Evolutionary conservation across 2,797 vertebrate genomes (phyloP).

Genomic region (Catamblyrhynchus diadema): DNA sequence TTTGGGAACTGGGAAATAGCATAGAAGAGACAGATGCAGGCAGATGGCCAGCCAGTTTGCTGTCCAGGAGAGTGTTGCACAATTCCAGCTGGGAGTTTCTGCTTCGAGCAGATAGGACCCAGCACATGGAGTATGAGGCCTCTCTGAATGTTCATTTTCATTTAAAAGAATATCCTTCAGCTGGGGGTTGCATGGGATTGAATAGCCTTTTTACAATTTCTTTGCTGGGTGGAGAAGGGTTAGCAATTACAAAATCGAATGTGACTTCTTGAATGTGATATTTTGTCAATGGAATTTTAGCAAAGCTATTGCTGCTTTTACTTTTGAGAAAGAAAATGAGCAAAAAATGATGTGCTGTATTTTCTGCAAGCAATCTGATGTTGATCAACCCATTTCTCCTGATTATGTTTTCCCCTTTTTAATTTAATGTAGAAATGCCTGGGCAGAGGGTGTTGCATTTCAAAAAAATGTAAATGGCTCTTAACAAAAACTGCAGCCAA

Average conservation of each 20-base stretch:
- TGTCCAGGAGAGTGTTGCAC: neutral
- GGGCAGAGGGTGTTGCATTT: neutral
- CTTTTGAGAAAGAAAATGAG: neutral
- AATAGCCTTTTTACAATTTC: neutral
- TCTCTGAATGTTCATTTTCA: slow-evolving; percentile 18
- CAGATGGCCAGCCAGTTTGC: slow-evolving; percentile 37
- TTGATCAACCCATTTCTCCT: neutral
- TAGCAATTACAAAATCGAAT: neutral
- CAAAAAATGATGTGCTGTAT: neutral
- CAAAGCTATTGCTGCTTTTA: neutral
- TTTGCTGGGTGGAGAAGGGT: neutral
- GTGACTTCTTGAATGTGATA: neutral
- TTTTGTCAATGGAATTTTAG: neutral
- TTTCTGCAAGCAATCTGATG: neutral
- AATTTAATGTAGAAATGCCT: neutral
- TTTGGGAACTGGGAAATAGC: slow-evolving; percentile 29
- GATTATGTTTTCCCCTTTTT: neutral
- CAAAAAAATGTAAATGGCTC: neutral
- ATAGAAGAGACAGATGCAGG: slow-evolving; percentile 33
- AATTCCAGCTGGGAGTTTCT: slow-evolving; percentile 37
- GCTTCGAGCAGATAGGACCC: slow-evolving; percentile 33
- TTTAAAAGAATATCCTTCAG: neutral
- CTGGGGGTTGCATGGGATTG: neutral
- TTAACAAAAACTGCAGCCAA: neutral
- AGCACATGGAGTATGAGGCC: neutral